phyloP scores from a whole-genome alignment of 2,797 vertebrate species.

The Falco biarmicus region DNA sequence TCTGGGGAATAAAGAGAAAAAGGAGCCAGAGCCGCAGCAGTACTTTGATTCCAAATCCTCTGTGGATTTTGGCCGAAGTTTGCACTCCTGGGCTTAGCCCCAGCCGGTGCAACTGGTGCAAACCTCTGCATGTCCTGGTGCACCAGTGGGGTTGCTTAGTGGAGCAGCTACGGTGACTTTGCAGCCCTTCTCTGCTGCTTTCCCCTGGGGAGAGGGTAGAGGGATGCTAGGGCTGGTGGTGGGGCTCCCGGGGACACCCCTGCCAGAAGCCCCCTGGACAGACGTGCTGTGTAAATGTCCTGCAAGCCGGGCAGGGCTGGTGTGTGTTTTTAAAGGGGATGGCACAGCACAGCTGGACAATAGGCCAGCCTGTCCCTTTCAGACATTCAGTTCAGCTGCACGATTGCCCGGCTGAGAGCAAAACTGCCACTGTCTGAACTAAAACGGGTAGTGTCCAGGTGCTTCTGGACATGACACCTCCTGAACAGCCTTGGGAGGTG shows the following conservation, averaged over 20 bases:
- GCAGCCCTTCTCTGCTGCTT: background rate
- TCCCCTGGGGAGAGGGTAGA: rapidly evolving
- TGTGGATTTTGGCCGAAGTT: background rate
- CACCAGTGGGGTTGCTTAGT: background rate
- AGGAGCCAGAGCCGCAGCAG: background rate
- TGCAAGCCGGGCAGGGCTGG: background rate
- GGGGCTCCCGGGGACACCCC: background rate
- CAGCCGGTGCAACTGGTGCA: rapidly evolving
- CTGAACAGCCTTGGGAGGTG: background rate
- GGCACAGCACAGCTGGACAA: background rate
- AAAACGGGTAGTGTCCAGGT: background rate
- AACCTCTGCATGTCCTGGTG: rapidly evolving
- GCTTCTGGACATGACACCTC: background rate
- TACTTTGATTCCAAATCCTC: background rate
- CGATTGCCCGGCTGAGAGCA: background rate
- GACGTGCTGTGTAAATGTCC: background rate
- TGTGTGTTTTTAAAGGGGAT: background rate
- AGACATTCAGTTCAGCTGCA: background rate
- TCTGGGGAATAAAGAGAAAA: rapidly evolving
- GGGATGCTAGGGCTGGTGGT: background rate
- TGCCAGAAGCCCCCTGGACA: background rate
- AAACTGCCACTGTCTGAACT: background rate
- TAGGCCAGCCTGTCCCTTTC: background rate
- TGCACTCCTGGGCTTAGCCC: background rate
- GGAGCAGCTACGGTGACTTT: rapidly evolving